These are phyloP conservation scores for Hyphantria cunea DNA, from an alignment of 1,140 invertebrate species.

Conservation along the genomic window DNA sequence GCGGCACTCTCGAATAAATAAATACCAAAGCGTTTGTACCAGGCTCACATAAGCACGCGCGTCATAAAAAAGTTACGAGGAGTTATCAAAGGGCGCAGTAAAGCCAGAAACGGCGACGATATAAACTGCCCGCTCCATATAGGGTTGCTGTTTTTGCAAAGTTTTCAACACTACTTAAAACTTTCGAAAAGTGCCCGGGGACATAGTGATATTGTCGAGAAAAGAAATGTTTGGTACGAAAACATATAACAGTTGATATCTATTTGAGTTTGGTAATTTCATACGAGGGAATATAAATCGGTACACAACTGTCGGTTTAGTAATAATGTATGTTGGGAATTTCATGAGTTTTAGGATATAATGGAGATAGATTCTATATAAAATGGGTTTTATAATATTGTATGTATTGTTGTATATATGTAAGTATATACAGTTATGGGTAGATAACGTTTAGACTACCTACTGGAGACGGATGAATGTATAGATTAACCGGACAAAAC, in stretches of 20 bases:
- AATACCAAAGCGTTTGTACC: conserved; percentile 43
- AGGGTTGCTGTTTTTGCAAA: conserved; percentile 34
- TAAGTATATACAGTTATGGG: too few species aligned
- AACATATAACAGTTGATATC: not conserved
- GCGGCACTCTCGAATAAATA: conserved; percentile 33
- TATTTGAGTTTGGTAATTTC: too few species aligned
- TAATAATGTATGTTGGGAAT: too few species aligned
- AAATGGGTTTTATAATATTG: too few species aligned
- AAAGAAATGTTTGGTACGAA: conserved; percentile 19
- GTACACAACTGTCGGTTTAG: too few species aligned
- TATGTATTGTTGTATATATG: too few species aligned
- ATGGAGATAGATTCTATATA: too few species aligned
- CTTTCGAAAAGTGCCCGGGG: conserved; percentile 27
- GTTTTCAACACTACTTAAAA: conserved; percentile 36
- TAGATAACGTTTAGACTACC: too few species aligned
- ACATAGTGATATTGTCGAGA: conserved; percentile 17
- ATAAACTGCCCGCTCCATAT: conserved; percentile 50
- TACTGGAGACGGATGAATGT: too few species aligned
- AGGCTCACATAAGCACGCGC: conserved; percentile 53
- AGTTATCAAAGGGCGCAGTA: conserved; percentile 66
- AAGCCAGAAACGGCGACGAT: conserved; percentile 50
- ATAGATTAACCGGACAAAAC: too few species aligned
- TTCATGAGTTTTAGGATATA: too few species aligned
- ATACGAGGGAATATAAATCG: too few species aligned
- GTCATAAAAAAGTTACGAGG: conserved; percentile 68